Evolutionary conservation across 2,113 vertebrate species (phyloP).

Genomic region (Bungarus multicinctus): DNA sequence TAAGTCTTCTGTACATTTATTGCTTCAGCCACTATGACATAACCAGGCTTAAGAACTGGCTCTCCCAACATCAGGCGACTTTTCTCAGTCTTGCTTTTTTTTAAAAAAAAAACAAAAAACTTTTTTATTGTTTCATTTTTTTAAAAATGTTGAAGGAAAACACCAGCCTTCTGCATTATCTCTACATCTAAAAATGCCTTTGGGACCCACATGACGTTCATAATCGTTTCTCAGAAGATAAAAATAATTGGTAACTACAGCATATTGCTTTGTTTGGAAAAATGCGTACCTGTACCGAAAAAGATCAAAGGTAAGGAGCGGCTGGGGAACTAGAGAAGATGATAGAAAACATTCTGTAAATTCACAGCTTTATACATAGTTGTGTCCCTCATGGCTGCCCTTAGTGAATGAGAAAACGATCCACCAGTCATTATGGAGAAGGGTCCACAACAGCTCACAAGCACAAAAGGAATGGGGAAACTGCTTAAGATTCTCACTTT

Average conservation of each 20-base stretch:
- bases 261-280: background rate
- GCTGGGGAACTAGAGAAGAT: background rate
- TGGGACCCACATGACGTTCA: background rate
- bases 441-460: background rate
- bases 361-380: background rate
- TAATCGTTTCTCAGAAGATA: background rate
- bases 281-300: background rate
- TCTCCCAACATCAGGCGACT: background rate
- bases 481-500: no score
- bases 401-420: background rate
- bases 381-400: background rate
- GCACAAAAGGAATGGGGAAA: background rate
- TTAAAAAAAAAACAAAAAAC: no score
- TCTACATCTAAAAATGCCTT: background rate
- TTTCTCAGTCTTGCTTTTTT: background rate
- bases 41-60: background rate
- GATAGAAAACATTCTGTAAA: background rate
- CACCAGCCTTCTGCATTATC: background rate
- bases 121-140: background rate
- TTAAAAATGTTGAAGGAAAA: background rate
- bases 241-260: background rate
- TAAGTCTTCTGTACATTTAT: background rate
- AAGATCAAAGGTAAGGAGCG: background rate
- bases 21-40: background rate
- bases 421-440: background rate